Percentiles rank a stretch among this genome's conserved stretches.
Conservation (phyloP, 1,140 invertebrate genomes). For the Drosophila baimaii region DNA sequence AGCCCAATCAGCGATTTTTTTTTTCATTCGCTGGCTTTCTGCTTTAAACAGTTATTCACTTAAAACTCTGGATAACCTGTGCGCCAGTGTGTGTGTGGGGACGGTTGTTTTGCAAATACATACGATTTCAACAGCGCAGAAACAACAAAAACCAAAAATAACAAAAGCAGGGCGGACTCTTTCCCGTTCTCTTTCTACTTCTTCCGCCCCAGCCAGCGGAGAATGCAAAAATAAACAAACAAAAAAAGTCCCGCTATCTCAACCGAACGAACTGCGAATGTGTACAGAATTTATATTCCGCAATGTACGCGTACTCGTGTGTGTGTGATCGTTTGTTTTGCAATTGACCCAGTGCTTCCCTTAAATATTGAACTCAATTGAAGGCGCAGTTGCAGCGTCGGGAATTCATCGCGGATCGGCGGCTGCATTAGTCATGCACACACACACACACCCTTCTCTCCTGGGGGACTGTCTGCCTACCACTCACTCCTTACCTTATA, state of each 20-base stretch:
- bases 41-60: constrained; percentile 63
- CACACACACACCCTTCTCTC: constrained; percentile 4
- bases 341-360: constrained; percentile 68
- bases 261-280: constrained; percentile 19
- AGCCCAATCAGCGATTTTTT: constrained; percentile 63
- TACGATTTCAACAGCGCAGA: constrained; percentile 61
- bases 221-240: constrained; percentile 59
- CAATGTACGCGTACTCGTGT: constrained; percentile 18
- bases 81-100: constrained; percentile 18
- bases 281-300: constrained; percentile 32
- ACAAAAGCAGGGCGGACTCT: constrained; percentile 48
- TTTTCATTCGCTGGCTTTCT: constrained; percentile 37
- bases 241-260: constrained; percentile 57
- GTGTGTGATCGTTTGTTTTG: constrained; percentile 56
- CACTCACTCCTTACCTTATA: not conserved
- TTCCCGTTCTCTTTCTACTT: constrained; percentile 56
- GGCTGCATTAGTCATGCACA: constrained; percentile 63
- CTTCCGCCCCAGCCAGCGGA: constrained; percentile 36
- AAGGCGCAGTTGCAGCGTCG: constrained; percentile 42
- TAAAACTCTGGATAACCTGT: constrained; percentile 44
- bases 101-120: constrained; percentile 61
- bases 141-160: constrained; percentile 35
- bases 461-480: not conserved
- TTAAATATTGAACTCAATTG: constrained; percentile 75
- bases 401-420: constrained; percentile 4